Percentiles rank a stretch among this genome's conserved stretches.
Evolutionary conservation across 53 echinoderm and acorn worm genomes (phyloP).

Genomic region (Pentamera pediparva): DNA sequence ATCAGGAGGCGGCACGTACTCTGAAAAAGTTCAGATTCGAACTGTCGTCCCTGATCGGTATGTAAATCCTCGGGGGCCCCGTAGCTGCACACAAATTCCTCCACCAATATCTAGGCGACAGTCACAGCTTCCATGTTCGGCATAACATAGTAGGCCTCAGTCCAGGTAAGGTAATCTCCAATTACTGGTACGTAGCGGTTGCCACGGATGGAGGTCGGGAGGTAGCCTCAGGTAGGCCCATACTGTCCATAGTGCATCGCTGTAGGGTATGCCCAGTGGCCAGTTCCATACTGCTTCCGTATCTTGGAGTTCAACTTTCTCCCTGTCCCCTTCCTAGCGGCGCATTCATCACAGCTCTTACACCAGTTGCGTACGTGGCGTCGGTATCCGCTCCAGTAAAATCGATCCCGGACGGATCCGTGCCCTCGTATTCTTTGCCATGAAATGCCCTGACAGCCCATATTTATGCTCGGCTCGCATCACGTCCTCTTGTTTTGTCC

Average conservation of each 20-base stretch:
- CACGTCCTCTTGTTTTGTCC: not conserved
- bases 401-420: not conserved
- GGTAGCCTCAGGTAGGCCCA: too few species aligned
- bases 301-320: conserved; percentile 1
- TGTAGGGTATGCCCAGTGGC: conserved; percentile 30
- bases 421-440: not conserved
- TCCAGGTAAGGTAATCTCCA: conserved; percentile 41
- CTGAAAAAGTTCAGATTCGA: conserved; percentile 22
- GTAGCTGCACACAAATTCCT: conserved; percentile 36
- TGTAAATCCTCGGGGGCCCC: conserved; percentile 24
- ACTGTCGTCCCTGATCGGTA: conserved; percentile 35
- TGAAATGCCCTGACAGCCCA: not conserved
- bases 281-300: conserved; percentile 21
- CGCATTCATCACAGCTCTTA: not conserved
- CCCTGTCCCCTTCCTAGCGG: not conserved
- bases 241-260: conserved; percentile 20
- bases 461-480: not conserved
- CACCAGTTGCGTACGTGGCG: not conserved
- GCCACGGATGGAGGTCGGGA: conserved; percentile 4
- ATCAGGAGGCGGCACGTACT: conserved; percentile 18
- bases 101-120: conserved; percentile 28
- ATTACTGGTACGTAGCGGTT: conserved; percentile 34
- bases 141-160: conserved; percentile 30
- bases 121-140: conserved; percentile 11
- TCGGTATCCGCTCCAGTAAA: too few species aligned